Evolutionary conservation across 2,888 invertebrate species (phyloP).

Genomic region (Drosophila trichaetosa): DNA sequence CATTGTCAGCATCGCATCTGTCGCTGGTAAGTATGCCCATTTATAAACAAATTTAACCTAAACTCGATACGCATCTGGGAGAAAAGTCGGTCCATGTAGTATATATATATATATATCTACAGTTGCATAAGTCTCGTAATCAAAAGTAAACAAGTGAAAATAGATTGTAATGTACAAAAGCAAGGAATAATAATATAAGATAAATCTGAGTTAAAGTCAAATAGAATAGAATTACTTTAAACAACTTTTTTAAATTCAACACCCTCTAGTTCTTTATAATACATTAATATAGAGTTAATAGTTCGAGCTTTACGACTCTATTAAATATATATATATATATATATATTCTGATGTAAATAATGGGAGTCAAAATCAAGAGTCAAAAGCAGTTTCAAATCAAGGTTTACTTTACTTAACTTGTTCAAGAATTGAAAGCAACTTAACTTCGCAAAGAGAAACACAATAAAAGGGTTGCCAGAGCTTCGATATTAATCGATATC

Average conservation of each 20-base stretch:
- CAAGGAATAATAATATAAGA: neutral
- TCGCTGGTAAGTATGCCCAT: conserved; percentile 59
- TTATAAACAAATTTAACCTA: neutral
- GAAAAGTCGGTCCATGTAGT: neutral
- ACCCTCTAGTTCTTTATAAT: neutral
- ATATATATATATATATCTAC: neutral
- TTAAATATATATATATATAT: neutral
- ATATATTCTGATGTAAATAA: no score
- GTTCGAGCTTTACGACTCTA: neutral
- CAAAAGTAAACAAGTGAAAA: neutral
- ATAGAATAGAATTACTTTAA: neutral
- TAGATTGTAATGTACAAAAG: no score
- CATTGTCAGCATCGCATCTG: conserved; percentile 83
- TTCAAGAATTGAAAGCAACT: no score
- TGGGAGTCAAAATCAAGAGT: no score
- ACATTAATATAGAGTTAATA: neutral
- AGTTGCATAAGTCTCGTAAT: neutral
- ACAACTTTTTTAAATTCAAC: no score
- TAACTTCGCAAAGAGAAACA: no score
- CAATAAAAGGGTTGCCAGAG: no score
- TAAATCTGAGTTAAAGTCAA: neutral
- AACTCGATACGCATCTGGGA: neutral
- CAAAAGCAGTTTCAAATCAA: neutral
- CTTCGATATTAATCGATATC: no score
- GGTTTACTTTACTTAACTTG: no score